Evolutionary conservation across 30 jellyfish, hydroid and myxozoan species (phyloP).

Genomic region (Cassiopea andromeda): DNA sequence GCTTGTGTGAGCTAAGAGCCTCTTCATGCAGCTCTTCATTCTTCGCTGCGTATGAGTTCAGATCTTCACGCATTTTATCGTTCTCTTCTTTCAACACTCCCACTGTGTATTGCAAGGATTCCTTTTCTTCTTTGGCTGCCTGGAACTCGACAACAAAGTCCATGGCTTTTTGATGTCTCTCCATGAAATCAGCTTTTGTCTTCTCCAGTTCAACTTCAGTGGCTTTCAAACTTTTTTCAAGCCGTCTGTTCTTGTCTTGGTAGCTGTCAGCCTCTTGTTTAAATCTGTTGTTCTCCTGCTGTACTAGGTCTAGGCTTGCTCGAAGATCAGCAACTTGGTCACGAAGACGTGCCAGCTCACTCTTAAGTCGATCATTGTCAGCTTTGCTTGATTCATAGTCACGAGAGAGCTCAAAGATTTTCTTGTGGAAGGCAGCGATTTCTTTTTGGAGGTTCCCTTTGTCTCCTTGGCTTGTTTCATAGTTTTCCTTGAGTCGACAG

Average conservation of each 20-base stretch:
- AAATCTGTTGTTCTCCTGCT: conserved; percentile 80
- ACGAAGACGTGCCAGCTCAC: conserved; percentile 64
- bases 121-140: conserved; percentile 88
- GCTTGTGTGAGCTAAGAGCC: conserved; percentile 83
- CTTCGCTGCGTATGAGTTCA: conserved; percentile 63
- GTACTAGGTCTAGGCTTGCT: conserved; percentile 70
- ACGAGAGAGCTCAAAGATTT: conserved; percentile 84
- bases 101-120: conserved; percentile 67
- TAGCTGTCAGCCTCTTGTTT: conserved; percentile 69
- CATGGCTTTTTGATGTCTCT: conserved; percentile 84
- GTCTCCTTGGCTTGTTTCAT: conserved; percentile 95
- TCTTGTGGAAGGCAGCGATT: conserved; percentile 89
- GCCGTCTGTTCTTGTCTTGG: conserved; percentile 68
- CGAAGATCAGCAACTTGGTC: conserved; percentile 80
- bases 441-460: conserved; percentile 94
- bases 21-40: conserved; percentile 87
- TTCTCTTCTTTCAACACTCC: conserved; percentile 68
- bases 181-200: conserved; percentile 81
- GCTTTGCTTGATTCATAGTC: conserved; percentile 83
- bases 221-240: conserved; percentile 65
- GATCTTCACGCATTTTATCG: conserved; percentile 68
- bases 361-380: conserved; percentile 80
- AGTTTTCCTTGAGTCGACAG: conserved; percentile 93
- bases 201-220: conserved; percentile 89
- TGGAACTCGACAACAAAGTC: conserved; percentile 85